Base-by-base conservation (phyloP, 2,888 invertebrate species). In the Amphipyra berbera region DNA sequence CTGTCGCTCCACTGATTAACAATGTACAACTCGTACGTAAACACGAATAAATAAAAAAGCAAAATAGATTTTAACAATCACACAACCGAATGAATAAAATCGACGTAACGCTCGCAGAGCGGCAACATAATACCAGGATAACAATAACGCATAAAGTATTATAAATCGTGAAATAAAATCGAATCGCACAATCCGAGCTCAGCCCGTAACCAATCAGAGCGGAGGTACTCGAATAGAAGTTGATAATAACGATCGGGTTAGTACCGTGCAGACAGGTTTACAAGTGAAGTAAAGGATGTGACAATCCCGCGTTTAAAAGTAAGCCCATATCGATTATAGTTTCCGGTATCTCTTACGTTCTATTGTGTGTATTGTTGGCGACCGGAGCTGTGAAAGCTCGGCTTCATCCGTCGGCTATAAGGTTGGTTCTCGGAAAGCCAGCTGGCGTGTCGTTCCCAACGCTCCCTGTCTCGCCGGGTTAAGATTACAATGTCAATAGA, bases 401-500 rank as follows among this genome's bases (percentile, higher is more conserved):
- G 80, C 80, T 78, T 79, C 83, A 81, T 85, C 84, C 85, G 86
- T 73, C 71, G 78, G 68, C 68, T 79, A 81, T 88, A 88, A 85
- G 89, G 87, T 85, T 73, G 80, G 62, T 91, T 90, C 88, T 90
- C 74, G 85, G 88, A 88, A 89, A 88, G 85, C 88, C 85, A 84
- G 84, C 81, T 87, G 87, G 79, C 76, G 74, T 79, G 71, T 75
- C 72, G 74, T 76, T 79, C 78, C 76, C 78, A 76, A 76, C 81
- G 71, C 77, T 79, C 82, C 78, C 82, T 75, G 84, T 84, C 87
- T 84, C 82, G 82, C 74, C 81, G 74, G 79, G 85, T 83, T 88
- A 85, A 87, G 86, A 88, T 91, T 89, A 90, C 90, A 89, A 88
- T 90, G 88, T 90, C 90, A 90, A 90, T 89, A 89, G 83, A 83